Evolutionary conservation across 2,888 invertebrate species (phyloP).

Genomic region (Caenorhabditis sp.): DNA sequence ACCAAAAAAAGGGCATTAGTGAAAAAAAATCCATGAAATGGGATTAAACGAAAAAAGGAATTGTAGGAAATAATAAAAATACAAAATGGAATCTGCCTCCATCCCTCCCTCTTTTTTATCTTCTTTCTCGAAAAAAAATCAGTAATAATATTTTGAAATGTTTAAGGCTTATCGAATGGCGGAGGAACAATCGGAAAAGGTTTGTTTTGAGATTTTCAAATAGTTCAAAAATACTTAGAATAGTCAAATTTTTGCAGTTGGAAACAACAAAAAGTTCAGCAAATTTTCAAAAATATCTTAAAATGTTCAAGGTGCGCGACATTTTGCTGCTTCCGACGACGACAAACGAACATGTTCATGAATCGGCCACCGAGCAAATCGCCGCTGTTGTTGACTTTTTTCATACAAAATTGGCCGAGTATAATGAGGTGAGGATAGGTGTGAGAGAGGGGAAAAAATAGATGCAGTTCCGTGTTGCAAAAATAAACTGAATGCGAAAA

Average conservation of each 20-base stretch:
- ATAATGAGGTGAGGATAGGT: conserved; percentile 44
- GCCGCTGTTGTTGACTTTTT: conserved; percentile 37
- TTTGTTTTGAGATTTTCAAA: neutral
- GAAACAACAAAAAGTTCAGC: neutral
- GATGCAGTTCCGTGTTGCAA: too few species aligned
- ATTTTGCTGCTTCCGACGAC: conserved; percentile 45
- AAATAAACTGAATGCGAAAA: too few species aligned
- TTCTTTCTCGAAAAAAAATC: conserved; percentile 5
- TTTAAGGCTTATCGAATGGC: conserved; percentile 41
- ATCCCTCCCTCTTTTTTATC: conserved; percentile 2
- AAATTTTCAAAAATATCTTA: conserved; percentile 5
- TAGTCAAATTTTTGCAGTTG: neutral
- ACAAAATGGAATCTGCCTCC: conserved; percentile 1
- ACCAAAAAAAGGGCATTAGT: neutral
- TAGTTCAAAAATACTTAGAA: neutral
- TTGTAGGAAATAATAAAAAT: conserved; percentile 5
- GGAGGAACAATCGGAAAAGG: conserved; percentile 34
- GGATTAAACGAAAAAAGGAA: conserved; percentile 5
- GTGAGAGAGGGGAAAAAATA: too few species aligned
- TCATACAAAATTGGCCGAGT: conserved; percentile 43
- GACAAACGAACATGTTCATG: conserved; percentile 26
- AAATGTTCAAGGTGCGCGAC: conserved; percentile 45
- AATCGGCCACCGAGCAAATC: conserved; percentile 39
- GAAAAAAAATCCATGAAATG: neutral
- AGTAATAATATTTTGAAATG: too few species aligned